Base-by-base conservation (phyloP, 37 sponge, comb jelly and placozoan species). In the Haliclona indistincta region DNA sequence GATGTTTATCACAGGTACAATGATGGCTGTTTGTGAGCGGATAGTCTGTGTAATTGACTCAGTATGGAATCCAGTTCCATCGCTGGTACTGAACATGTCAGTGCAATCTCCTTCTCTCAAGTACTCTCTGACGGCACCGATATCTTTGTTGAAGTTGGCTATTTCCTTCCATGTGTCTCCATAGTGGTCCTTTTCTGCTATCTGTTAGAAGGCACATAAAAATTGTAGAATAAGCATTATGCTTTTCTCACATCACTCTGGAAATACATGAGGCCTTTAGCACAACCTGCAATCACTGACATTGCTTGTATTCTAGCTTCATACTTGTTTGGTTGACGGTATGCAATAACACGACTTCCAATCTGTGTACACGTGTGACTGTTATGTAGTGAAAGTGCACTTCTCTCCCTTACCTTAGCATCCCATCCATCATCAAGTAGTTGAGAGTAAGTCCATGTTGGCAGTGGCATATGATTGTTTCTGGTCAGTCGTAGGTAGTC, bases 191-290 rank as follows among this genome's bases (percentile, higher is more conserved):
- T 64, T 51, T 51, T 83, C 79, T 23, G 38, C 43, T 3, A 85
- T 66, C 86, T 85, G 35, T 42, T 10, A 66, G 7, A 74, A 22
- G 34, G 40, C 22, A 71, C 10, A 35, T 25, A 40, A n/a, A 10
- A 41, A 38, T 67, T n/a, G 13, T n/a, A 13, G 32, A n/a, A 62
- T 20, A 62, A 29, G 20, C 11, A 15, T 30, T 67, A n/a, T 30
- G 68, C 68, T 32, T 1, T 38, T 13, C 78, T 38, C 38, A 86
- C 86, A 44, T 83, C 70, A 55, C 81, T 80, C 45, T 86, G 80
- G 36, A 86, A 86, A 75, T 86, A 86, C 86, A 86, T 86, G 29
- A 86, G 49, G 1, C 86, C 86, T 44, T 86, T 86, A 32, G 75
- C 80, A 79, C 86, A 86, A 35, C 68, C 86, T 58, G 81, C 78